Conservation (phyloP, 2,888 invertebrate genomes). For the Drosophila mulleri region DNA sequence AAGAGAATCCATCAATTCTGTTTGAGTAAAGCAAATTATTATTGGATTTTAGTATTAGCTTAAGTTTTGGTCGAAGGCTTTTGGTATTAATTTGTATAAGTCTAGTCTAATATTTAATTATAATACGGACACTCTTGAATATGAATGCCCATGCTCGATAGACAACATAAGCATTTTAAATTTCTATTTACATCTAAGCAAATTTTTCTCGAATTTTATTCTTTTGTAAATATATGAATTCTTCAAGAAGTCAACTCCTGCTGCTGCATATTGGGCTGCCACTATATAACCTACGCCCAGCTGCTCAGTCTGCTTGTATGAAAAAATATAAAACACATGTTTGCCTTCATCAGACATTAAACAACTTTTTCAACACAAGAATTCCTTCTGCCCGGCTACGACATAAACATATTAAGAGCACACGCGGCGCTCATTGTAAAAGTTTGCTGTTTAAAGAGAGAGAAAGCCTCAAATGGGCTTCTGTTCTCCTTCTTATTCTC, state of each 20-base stretch:
- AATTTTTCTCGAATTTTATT: neutral
- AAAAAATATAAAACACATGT: conserved; percentile 32
- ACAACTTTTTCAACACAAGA: neutral
- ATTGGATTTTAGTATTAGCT: too few relatives aligned
- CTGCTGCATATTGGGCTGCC: neutral
- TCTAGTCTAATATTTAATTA: too few relatives aligned
- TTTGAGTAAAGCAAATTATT: too few relatives aligned
- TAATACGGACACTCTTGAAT: neutral
- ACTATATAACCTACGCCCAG: neutral
- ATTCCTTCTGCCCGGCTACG: conserved; percentile 11
- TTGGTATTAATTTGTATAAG: too few relatives aligned
- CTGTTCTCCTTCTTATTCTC: neutral
- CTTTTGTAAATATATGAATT: neutral
- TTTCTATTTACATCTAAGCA: neutral
- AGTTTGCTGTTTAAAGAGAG: conserved; percentile 49
- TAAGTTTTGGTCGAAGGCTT: too few relatives aligned
- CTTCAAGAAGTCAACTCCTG: neutral
- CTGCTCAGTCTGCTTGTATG: neutral
- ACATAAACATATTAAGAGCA: conserved; percentile 43
- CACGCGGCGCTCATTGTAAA: conserved; percentile 32
- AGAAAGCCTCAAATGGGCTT: conserved; percentile 40
- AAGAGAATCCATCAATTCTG: too few relatives aligned
- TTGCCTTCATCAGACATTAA: conserved; percentile 17
- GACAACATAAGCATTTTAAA: neutral
- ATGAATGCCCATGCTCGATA: neutral